Percentiles rank a stretch among this genome's conserved stretches.
phyloP scores from a whole-genome alignment of 2,113 vertebrate genomes.

The Albula goreensis region DNA sequence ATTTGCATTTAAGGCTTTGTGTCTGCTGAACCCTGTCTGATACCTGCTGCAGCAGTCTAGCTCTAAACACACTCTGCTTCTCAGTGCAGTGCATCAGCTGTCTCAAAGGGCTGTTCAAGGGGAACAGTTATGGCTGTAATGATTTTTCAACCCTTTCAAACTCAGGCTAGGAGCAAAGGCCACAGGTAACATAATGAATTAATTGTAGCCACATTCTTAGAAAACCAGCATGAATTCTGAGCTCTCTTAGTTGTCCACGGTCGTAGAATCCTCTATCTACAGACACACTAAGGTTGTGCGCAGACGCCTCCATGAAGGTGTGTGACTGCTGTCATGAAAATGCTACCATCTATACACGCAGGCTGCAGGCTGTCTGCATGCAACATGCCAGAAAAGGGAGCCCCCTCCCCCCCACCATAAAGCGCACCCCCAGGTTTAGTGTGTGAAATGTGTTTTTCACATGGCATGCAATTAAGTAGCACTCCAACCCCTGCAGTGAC shows the following conservation, averaged over 20 bases:
- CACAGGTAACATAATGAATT: background rate
- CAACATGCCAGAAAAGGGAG: background rate
- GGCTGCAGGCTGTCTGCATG: background rate
- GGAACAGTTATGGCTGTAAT: background rate
- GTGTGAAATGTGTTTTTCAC: constrained; percentile 5
- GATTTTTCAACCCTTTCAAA: background rate
- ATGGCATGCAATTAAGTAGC: constrained; percentile 2
- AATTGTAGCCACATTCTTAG: background rate
- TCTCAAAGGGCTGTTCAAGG: background rate
- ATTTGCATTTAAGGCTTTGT: background rate
- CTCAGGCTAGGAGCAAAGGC: background rate
- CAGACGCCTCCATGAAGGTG: background rate
- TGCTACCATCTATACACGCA: background rate
- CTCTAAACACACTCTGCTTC: background rate
- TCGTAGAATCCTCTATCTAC: background rate
- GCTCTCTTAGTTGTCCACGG: background rate
- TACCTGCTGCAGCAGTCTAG: background rate
- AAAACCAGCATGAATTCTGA: background rate
- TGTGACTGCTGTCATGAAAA: background rate
- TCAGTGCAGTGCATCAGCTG: background rate
- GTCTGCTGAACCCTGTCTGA: background rate
- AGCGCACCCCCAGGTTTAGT: background rate
- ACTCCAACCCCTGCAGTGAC: background rate
- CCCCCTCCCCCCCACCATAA: background rate
- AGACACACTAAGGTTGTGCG: background rate